Conservation (phyloP, 2,888 invertebrate species). For the Boloria selene region DNA sequence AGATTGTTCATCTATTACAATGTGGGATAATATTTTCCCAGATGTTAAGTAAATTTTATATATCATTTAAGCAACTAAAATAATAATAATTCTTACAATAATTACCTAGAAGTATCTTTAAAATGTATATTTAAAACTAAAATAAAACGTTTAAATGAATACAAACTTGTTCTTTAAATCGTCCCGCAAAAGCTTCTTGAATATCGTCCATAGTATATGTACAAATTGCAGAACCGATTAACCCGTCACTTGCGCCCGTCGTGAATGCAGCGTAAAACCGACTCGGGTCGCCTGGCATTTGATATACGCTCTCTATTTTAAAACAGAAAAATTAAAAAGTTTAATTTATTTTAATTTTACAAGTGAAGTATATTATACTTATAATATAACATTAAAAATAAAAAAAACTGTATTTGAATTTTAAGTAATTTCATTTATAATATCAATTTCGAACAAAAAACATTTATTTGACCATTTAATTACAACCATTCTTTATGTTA, state of each 20-base stretch:
- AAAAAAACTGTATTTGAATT: background rate
- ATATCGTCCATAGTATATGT: conserved; percentile 85
- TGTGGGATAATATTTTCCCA: no score
- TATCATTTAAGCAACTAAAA: no score
- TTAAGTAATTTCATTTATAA: background rate
- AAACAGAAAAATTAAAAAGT: conserved; percentile 37
- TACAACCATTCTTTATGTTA: conserved; percentile 25
- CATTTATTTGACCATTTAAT: conserved; percentile 24
- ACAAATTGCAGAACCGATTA: conserved; percentile 87
- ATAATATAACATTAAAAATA: no score
- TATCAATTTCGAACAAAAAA: conserved; percentile 20
- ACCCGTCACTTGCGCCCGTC: conserved; percentile 85
- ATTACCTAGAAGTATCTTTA: no score
- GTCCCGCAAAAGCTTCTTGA: conserved; percentile 85
- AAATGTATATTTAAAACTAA: background rate
- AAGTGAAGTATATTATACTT: no score
- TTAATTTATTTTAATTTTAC: conserved; percentile 4
- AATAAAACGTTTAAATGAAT: conserved; percentile 11
- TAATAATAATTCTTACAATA: no score
- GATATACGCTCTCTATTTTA: conserved; percentile 84
- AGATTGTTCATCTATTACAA: no score
- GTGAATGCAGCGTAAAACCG: conserved; percentile 87
- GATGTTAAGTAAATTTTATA: no score
- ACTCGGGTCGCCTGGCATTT: conserved; percentile 83
- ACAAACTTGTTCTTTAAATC: conserved; percentile 85